These are phyloP conservation scores for Camelus bactrianus DNA, from an alignment of 2,113 vertebrate genomes.

Conservation along the genomic window DNA sequence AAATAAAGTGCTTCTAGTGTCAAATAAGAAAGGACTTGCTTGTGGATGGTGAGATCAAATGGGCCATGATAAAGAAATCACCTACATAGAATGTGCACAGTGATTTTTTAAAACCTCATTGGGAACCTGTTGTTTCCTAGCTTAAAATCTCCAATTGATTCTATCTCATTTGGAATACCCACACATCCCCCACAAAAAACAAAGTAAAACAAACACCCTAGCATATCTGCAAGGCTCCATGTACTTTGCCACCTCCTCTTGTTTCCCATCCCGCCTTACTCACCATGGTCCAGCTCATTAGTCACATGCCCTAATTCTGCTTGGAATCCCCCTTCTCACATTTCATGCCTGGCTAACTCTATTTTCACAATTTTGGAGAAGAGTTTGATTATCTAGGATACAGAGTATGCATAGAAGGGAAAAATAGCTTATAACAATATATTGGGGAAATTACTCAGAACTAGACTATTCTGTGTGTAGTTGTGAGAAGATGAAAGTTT, in stretches of 20 bases:
- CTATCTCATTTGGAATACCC: neutral
- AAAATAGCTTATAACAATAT: neutral
- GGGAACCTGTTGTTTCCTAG: neutral
- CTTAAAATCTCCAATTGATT: neutral
- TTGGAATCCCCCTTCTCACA: neutral
- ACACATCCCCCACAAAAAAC: neutral
- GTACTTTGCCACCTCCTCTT: neutral
- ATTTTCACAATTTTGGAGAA: neutral
- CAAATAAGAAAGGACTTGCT: neutral
- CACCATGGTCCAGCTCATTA: neutral
- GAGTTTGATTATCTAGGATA: conserved; percentile 1
- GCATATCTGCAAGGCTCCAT: neutral
- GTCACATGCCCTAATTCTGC: neutral
- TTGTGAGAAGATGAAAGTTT: neutral
- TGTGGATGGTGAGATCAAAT: neutral
- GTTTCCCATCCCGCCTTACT: neutral
- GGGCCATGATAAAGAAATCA: neutral
- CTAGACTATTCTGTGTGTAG: neutral
- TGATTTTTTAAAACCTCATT: neutral
- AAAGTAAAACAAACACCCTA: neutral
- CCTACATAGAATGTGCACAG: neutral
- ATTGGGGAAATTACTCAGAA: neutral
- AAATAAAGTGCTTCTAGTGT: neutral
- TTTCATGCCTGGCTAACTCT: neutral
- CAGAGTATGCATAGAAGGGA: neutral